A percentile compares a stretch with the other conserved stretches of the same genome.
phyloP scores from a whole-genome alignment of 2,797 vertebrate genomes.

The Zalophus californianus region DNA sequence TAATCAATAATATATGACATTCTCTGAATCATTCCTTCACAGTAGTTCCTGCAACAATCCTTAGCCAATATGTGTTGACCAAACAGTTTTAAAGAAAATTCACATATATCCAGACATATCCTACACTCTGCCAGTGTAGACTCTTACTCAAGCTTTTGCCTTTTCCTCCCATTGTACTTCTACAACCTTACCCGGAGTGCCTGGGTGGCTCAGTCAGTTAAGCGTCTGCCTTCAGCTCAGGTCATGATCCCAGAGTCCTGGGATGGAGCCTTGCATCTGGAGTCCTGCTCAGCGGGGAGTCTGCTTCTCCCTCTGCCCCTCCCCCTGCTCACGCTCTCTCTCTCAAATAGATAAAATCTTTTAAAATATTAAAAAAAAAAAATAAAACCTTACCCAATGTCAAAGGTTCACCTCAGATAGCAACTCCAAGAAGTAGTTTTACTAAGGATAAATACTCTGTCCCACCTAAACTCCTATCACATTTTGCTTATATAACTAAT shows the following conservation, averaged over 20 bases:
- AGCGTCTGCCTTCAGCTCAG: too few species aligned
- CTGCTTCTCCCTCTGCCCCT: too few species aligned
- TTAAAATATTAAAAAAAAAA: too few species aligned
- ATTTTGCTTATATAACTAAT: neutral
- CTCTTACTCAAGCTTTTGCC: neutral
- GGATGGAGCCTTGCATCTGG: too few species aligned
- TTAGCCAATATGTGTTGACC: neutral
- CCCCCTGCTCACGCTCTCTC: too few species aligned
- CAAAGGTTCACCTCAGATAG: neutral
- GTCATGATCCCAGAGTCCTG: too few species aligned
- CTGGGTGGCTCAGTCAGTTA: too few species aligned
- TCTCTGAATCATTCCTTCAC: neutral
- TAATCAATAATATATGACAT: neutral
- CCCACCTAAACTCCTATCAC: neutral
- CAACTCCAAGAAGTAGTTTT: neutral
- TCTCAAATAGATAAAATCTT: too few species aligned
- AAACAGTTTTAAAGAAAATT: neutral
- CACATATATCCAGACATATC: neutral
- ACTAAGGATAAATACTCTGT: neutral
- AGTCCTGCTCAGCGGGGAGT: too few species aligned
- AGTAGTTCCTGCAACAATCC: neutral
- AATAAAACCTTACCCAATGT: neutral
- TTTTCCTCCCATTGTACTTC: neutral
- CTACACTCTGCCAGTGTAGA: neutral
- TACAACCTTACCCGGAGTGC: neutral